A percentile compares a stretch with the other conserved stretches of the same genome.
Conservation (phyloP, 2,888 invertebrate species). For the Meganola albula region DNA sequence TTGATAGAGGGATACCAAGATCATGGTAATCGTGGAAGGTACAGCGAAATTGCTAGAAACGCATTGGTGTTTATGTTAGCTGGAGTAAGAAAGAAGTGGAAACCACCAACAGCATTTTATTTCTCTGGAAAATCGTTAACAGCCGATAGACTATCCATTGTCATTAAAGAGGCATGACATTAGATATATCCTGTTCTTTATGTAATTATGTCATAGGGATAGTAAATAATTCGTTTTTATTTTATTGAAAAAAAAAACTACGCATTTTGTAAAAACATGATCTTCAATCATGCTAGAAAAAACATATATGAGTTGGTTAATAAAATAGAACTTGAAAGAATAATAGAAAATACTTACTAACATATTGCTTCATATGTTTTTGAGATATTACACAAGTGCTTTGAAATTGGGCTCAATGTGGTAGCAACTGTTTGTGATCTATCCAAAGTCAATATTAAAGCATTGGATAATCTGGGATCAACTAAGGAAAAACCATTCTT, state of each 20-base stretch:
- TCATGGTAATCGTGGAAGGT: constrained; percentile 8
- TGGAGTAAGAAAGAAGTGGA: constrained; percentile 8
- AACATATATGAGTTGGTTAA: too few species aligned
- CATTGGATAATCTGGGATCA: not conserved
- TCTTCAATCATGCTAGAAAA: too few species aligned
- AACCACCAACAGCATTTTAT: constrained; percentile 5
- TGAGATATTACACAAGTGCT: not conserved
- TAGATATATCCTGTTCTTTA: not conserved
- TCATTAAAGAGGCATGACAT: not conserved
- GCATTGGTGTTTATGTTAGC: constrained; percentile 7
- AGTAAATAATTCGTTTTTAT: too few species aligned
- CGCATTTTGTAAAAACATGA: too few species aligned
- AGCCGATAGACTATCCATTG: not conserved
- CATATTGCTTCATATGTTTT: too few species aligned
- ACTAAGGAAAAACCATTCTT: not conserved
- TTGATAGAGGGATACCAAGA: constrained; percentile 8
- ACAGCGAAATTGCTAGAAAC: constrained; percentile 1
- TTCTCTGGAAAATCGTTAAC: not conserved
- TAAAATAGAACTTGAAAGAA: too few species aligned
- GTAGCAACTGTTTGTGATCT: not conserved
- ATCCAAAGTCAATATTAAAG: not conserved
- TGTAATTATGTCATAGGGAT: not conserved
- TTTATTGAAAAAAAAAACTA: too few species aligned
- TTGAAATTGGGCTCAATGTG: not conserved
- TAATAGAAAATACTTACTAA: too few species aligned